Base-by-base conservation (phyloP, 1,140 invertebrate genomes). In the Psilanteris sp. region DNA sequence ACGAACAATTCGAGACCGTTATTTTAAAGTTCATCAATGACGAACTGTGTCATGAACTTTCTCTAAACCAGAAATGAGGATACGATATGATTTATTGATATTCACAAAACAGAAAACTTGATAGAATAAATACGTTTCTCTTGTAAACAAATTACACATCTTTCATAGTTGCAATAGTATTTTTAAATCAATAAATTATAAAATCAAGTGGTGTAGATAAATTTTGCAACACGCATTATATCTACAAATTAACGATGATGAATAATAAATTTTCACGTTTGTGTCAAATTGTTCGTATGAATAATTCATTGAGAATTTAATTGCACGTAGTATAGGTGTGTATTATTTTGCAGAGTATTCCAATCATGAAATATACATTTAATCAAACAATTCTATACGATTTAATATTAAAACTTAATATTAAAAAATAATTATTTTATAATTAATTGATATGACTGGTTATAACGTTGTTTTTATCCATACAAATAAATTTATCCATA, bases 21-120 rank as follows among this genome's bases (percentile, higher is more conserved):
- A 31, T 46, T 54, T 71, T 55, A 71, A 71, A 61, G 55, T 61
- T 54, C 67, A 61, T 61, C 55, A 54, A 71, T 71, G 54, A 62
- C 55, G 48, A n/a, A 13, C 26, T 20, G 52, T 59, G 64, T 50
- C 46, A 16, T n/a, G 14, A 71, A 71, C 55, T 71, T 62, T 62
- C 57, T 46, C 54, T 13, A 10, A 39, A 22, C 29, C 46, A 55
- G 36, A 62, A 71, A 71, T 22, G 46, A 36, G 39, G 22, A 54
- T 34, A 36, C 36, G 29, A 46, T 39, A 41, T 72, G 41, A 72
- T 62, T 62, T 62, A 72, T 72, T 70, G 52, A 52, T 44, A 59
- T 70, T 44, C 39, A 20, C 22, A 59, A 54, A 57, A 68, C 31
- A 55, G 55, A 48, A 68, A 55, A 15, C 20, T 3, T 20, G 5